phyloP scores from a whole-genome alignment of 2,888 invertebrate species.

The Polydrusus pterygomalis region DNA sequence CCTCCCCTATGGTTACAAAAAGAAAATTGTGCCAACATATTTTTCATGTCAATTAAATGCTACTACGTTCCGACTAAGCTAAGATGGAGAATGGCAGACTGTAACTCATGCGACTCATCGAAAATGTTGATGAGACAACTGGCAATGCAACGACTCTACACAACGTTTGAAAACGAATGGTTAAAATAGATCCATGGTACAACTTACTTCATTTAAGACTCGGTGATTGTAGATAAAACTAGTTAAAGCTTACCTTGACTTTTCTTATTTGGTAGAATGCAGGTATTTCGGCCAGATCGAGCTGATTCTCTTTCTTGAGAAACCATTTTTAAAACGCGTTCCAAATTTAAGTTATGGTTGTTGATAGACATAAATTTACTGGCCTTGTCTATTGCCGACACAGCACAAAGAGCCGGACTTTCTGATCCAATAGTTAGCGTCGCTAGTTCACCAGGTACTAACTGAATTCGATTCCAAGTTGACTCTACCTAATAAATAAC shows the following conservation, averaged over 20 bases:
- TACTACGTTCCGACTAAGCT: too few species aligned
- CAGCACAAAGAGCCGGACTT: conserved; percentile 75
- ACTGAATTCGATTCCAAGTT: conserved; percentile 72
- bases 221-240: background rate
- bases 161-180: too few species aligned
- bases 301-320: conserved; percentile 59
- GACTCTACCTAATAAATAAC: conserved; percentile 66
- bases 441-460: conserved; percentile 73
- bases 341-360: conserved; percentile 57
- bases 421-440: conserved; percentile 73
- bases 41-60: too few species aligned
- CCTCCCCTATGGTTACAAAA: too few species aligned
- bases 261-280: conserved; percentile 59
- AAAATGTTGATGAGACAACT: too few species aligned
- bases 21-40: too few species aligned
- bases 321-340: conserved; percentile 62
- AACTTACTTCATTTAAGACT: too few species aligned
- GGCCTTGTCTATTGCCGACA: conserved; percentile 77
- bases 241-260: conserved; percentile 56
- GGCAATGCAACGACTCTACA: too few species aligned
- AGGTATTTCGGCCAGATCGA: conserved; percentile 61
- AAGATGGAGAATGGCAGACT: too few species aligned
- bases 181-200: too few species aligned
- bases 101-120: too few species aligned
- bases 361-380: conserved; percentile 70